Base-by-base conservation (phyloP, 2,888 invertebrate species). In the Drosophila nr. medialis region DNA sequence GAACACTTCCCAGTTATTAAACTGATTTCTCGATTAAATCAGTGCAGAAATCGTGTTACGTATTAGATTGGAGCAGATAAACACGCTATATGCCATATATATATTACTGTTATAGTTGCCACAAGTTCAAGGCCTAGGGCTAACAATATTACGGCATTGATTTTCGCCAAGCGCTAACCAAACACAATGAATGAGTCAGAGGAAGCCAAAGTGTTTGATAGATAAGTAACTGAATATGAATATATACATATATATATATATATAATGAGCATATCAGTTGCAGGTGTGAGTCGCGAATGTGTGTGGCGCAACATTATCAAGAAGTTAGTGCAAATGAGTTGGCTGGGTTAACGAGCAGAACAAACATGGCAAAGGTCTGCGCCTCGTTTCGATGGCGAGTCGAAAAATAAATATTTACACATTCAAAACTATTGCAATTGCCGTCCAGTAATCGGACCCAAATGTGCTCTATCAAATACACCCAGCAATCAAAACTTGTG, bases 341-440 rank as follows among this genome's bases (percentile, higher is more conserved):
- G n/a, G 45, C 15, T 53, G 27, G 42, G 42, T 60, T 63, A 53
- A 67, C 36, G 59, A 51, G 42, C 34, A 40, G 51, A 72, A 32
- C 45, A 72, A 72, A 68, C 58, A 72, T 40, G 50, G 48, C 69
- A 76, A 80, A 74, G 66, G 74, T 71, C 65, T 65, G 59, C 50
- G 55, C 36, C 40, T 49, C n/a, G 62, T 67, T 58, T 51, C 56
- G 27, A 40, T 54, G 40, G 32, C 13, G n/a, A 62, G 50, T 56
- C 55, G 40, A 60, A 53, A 42, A 32, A 72, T 60, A 60, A 68
- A 67, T 73, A 74, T 73, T 74, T 51, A 49, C 54, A 73, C 54
- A 55, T 42, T 34, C 40, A 48, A 55, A 65, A 65, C 53, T 38
- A 68, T 66, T 53, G 67, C 66, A 58, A 51, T 24, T 29, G 38